Evolutionary conservation across 2,113 vertebrate species (phyloP).

Genomic region (Tragelaphus scriptus): DNA sequence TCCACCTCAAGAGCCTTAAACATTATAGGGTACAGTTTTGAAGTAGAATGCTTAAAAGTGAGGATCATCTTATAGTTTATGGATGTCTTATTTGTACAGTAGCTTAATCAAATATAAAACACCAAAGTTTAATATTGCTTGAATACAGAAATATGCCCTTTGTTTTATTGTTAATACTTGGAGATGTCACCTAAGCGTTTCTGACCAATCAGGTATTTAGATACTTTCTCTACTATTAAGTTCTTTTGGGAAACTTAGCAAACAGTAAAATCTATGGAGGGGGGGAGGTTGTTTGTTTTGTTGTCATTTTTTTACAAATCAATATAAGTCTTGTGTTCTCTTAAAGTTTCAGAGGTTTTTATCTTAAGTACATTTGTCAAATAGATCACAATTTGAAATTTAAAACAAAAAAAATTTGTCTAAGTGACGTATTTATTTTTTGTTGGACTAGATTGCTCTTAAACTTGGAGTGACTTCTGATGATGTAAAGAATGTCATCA

Average conservation of each 20-base stretch:
- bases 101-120: background rate
- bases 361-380: conserved; percentile 16
- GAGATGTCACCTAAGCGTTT: background rate
- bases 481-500: conserved; percentile 95
- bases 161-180: background rate
- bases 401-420: background rate
- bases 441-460: conserved; percentile 88
- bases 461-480: conserved; percentile 88
- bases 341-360: conserved; percentile 33
- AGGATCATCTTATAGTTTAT: background rate
- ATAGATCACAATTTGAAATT: background rate
- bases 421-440: conserved; percentile 24
- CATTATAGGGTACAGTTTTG: background rate
- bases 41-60: background rate
- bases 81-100: background rate
- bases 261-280: background rate
- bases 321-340: background rate
- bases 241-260: background rate
- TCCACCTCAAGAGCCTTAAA: background rate
- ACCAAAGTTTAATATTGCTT: background rate
- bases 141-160: background rate
- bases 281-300: background rate
- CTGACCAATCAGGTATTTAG: background rate
- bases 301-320: background rate
- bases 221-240: background rate